A percentile compares a stretch with the other conserved stretches of the same genome.
phyloP scores from a whole-genome alignment of 92 coral and sea anemone genomes.

The Palythoa caribaeorum region DNA sequence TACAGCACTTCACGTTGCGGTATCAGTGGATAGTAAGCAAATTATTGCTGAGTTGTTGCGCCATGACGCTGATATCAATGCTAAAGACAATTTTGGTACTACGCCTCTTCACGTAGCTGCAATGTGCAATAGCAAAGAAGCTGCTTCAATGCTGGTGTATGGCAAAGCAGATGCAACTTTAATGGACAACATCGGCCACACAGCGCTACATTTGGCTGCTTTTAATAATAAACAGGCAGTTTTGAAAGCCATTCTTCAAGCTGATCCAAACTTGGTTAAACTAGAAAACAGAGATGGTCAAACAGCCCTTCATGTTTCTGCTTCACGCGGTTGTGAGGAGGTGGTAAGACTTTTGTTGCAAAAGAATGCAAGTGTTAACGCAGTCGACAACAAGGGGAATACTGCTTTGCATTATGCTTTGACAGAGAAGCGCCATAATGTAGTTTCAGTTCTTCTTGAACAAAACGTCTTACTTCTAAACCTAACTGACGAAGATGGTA shows the following conservation, averaged over 20 bases:
- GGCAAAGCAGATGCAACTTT: conserved; percentile 19
- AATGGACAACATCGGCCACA: conserved; percentile 22
- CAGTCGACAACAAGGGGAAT: conserved; percentile 21
- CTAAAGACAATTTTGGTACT: neutral
- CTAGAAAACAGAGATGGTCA: conserved; percentile 20
- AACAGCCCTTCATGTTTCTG: conserved; percentile 37
- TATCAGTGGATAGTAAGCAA: conserved; percentile 6
- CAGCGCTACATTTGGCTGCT: conserved; percentile 41
- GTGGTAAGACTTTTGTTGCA: neutral
- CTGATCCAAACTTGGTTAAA: conserved; percentile 10
- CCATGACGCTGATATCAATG: conserved; percentile 19
- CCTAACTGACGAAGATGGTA: conserved; percentile 16
- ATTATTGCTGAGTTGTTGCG: conserved; percentile 24
- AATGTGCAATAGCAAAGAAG: neutral
- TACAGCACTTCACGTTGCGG: conserved; percentile 29
- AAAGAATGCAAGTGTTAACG: conserved; percentile 7
- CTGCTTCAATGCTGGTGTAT: conserved; percentile 1
- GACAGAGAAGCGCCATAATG: neutral
- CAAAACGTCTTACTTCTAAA: neutral
- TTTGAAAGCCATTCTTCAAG: conserved; percentile 19
- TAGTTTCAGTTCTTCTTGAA: neutral
- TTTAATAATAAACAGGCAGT: neutral
- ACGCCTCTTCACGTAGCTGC: conserved; percentile 30
- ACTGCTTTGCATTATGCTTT: conserved; percentile 41
- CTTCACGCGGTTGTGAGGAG: neutral